Evolutionary conservation across 2,113 vertebrate species (phyloP).

Genomic region (Gymnogyps californianus): DNA sequence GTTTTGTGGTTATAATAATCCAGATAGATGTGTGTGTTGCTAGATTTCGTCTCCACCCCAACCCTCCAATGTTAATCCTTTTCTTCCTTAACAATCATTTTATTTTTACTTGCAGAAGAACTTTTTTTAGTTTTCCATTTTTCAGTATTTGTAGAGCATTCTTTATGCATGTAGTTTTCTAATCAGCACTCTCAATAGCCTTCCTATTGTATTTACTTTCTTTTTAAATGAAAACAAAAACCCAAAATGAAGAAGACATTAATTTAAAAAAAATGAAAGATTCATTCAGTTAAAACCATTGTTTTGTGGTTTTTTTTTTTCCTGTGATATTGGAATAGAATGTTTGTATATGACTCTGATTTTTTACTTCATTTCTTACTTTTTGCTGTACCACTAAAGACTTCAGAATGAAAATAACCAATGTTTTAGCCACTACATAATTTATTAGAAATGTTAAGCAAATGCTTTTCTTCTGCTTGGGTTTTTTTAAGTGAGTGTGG

Average conservation of each 20-base stretch:
- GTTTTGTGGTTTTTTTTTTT: neutral
- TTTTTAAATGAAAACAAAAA: constrained; percentile 61
- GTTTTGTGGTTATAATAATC: constrained; percentile 48
- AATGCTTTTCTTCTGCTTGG: constrained; percentile 48
- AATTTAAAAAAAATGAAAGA: rapidly evolving
- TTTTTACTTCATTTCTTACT: neutral
- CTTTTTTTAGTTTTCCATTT: constrained; percentile 35
- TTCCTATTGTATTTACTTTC: constrained; percentile 32
- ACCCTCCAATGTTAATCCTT: neutral
- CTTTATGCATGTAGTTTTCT: constrained; percentile 58
- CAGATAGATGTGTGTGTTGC: constrained; percentile 19
- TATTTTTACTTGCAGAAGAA: constrained; percentile 44
- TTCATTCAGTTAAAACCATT: neutral
- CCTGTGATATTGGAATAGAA: neutral
- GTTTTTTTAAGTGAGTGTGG: neutral
- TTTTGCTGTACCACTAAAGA: neutral
- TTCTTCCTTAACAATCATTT: neutral
- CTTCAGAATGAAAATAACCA: neutral
- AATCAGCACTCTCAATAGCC: constrained; percentile 4
- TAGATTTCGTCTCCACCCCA: neutral
- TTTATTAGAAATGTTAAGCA: neutral
- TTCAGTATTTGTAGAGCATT: constrained; percentile 32
- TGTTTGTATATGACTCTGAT: neutral
- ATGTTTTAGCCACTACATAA: neutral
- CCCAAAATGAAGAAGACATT: constrained; percentile 69